Evolutionary conservation across 2,113 vertebrate genomes (phyloP).

Genomic region (Oceanites oceanicus): DNA sequence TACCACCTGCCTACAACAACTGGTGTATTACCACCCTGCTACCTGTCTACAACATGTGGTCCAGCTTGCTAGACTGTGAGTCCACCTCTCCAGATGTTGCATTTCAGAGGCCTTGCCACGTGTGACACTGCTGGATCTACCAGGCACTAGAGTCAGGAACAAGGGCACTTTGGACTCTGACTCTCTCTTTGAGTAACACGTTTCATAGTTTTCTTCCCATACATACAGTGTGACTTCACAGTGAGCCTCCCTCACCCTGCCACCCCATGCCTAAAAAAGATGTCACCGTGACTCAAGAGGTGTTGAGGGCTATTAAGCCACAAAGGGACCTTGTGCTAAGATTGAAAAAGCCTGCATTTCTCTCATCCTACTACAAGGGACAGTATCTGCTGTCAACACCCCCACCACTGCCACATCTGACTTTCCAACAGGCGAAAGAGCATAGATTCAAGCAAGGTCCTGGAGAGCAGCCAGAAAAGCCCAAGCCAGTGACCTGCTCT

Average conservation of each 20-base stretch:
- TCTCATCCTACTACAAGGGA: neutral
- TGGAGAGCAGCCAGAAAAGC: neutral
- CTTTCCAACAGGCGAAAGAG: neutral
- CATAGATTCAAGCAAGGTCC: neutral
- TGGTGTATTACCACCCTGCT: neutral
- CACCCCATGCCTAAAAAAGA: neutral
- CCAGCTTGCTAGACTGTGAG: neutral
- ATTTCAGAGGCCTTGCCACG: neutral
- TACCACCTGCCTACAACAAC: neutral
- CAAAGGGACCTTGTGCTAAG: neutral
- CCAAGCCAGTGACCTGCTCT: neutral
- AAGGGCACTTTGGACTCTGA: neutral
- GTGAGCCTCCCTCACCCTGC: neutral
- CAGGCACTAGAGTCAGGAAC: neutral
- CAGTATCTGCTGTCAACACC: neutral
- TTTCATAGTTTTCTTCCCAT: neutral
- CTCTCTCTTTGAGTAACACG: neutral
- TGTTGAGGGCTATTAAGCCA: neutral
- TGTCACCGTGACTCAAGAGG: neutral
- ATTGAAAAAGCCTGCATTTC: neutral
- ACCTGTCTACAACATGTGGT: neutral
- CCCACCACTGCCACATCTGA: neutral
- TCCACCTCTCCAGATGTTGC: neutral
- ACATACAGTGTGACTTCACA: neutral
- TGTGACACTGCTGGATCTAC: neutral